Evolutionary conservation across 2,888 invertebrate species (phyloP).

Genomic region (Eristalis tenax): DNA sequence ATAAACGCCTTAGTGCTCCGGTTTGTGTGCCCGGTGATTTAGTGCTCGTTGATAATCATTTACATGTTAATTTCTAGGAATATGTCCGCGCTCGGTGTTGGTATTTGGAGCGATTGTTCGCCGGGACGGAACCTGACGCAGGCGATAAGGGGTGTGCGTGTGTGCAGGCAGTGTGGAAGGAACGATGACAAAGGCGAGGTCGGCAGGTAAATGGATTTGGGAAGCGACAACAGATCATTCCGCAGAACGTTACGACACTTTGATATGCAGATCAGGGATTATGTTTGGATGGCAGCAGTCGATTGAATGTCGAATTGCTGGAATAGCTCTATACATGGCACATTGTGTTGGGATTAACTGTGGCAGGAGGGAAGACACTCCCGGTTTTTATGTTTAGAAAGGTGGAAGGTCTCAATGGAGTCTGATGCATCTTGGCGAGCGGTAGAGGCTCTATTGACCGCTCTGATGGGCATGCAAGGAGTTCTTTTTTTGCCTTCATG

Average conservation of each 20-base stretch:
- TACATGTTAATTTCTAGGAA: constrained; percentile 51
- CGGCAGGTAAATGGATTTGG: not conserved
- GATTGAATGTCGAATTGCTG: not conserved
- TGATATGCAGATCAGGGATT: not conserved
- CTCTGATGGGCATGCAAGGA: no score
- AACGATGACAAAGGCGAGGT: not conserved
- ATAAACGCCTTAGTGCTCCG: constrained; percentile 55
- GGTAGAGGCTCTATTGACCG: no score
- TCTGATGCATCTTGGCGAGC: no score
- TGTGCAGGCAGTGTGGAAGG: no score
- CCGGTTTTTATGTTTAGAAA: no score
- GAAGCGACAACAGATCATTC: constrained; percentile 7
- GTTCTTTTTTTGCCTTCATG: no score
- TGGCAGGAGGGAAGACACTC: not conserved
- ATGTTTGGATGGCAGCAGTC: not conserved
- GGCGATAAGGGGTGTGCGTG: no score
- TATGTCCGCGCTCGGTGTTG: constrained; percentile 6
- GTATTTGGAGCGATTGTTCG: not conserved
- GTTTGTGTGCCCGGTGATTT: constrained; percentile 58
- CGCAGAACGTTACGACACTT: not conserved
- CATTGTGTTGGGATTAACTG: not conserved
- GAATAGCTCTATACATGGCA: not conserved
- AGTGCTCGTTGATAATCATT: constrained; percentile 57
- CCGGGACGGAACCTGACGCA: not conserved
- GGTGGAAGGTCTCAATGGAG: no score